Percentiles rank a stretch among this genome's conserved stretches.
Conservation (phyloP, 2,797 vertebrate species). For the Oreochromis mossambicus region DNA sequence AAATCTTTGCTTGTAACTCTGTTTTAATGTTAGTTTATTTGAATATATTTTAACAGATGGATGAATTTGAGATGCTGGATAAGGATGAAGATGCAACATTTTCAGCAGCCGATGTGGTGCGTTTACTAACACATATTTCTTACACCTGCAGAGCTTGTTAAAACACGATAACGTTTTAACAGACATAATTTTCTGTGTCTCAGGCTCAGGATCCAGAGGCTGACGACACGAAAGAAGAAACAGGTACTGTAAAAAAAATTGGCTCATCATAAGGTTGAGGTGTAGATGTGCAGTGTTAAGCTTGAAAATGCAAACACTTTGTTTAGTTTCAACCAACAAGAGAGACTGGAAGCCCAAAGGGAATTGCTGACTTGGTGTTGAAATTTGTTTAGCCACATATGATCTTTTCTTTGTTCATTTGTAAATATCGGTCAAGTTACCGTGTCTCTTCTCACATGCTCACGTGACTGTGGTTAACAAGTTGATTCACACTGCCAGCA, state of each 20-base stretch:
- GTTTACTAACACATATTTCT: background rate
- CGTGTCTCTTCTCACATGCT: background rate
- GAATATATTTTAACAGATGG: constrained; percentile 32
- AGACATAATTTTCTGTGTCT: background rate
- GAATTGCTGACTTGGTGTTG: constrained; percentile 86
- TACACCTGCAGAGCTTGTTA: background rate
- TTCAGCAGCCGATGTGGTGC: constrained; percentile 39
- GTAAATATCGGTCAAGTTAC: background rate
- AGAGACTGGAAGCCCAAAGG: constrained; percentile 97
- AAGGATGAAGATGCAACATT: constrained; percentile 30
- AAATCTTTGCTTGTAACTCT: background rate
- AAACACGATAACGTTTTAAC: background rate
- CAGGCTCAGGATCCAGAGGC: constrained; percentile 71
- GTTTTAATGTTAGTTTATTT: background rate
- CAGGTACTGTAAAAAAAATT: constrained; percentile 87
- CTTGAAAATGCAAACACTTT: constrained; percentile 66
- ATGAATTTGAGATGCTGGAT: constrained; percentile 17
- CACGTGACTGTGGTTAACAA: constrained; percentile 27
- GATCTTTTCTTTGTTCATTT: background rate
- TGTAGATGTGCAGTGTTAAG: constrained; percentile 55
- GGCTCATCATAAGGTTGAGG: constrained; percentile 26
- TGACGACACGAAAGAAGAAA: constrained; percentile 78
- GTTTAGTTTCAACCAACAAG: constrained; percentile 67
- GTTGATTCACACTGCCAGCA: constrained; percentile 71
- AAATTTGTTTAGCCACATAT: constrained; percentile 42